Conservation (phyloP, 2,888 invertebrate genomes). For the Zootermopsis nevadensis region DNA sequence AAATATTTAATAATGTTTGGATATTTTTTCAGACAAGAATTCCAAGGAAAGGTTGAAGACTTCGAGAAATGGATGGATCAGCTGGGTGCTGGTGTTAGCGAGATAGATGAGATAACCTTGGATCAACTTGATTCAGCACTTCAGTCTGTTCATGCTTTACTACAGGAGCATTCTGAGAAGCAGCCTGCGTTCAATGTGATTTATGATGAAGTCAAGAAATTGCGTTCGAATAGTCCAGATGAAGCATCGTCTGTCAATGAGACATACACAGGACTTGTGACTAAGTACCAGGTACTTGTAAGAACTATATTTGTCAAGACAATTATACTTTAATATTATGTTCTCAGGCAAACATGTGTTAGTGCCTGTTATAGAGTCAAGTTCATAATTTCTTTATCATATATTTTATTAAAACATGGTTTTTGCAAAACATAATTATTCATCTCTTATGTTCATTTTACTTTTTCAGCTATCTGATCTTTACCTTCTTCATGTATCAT, state of each 20-base stretch:
- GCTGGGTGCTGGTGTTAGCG: slow-evolving; percentile 76
- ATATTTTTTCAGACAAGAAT: slow-evolving; percentile 74
- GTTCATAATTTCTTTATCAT: too few relatives aligned
- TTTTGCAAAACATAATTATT: too few relatives aligned
- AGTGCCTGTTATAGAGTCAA: too few relatives aligned
- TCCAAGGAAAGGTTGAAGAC: slow-evolving; percentile 80
- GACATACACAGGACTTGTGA: slow-evolving; percentile 79
- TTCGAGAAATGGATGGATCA: slow-evolving; percentile 85
- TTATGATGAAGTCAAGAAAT: slow-evolving; percentile 84
- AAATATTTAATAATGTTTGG: too few relatives aligned
- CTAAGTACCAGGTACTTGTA: slow-evolving; percentile 72
- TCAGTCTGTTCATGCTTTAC: slow-evolving; percentile 81
- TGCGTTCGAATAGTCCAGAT: slow-evolving; percentile 74
- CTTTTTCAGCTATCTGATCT: too few relatives aligned
- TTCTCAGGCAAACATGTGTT: too few relatives aligned
- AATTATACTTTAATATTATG: not conserved
- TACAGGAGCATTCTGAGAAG: slow-evolving; percentile 88
- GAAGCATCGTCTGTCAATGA: slow-evolving; percentile 80
- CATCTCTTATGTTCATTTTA: too few relatives aligned
- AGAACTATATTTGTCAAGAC: not conserved
- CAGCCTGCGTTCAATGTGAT: slow-evolving; percentile 81
- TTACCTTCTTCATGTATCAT: too few relatives aligned
- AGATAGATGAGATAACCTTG: slow-evolving; percentile 83
- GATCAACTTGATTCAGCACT: slow-evolving; percentile 84
- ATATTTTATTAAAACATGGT: too few relatives aligned